Conservation (phyloP, 2,797 vertebrate species). For the Sparidentex hasta region DNA sequence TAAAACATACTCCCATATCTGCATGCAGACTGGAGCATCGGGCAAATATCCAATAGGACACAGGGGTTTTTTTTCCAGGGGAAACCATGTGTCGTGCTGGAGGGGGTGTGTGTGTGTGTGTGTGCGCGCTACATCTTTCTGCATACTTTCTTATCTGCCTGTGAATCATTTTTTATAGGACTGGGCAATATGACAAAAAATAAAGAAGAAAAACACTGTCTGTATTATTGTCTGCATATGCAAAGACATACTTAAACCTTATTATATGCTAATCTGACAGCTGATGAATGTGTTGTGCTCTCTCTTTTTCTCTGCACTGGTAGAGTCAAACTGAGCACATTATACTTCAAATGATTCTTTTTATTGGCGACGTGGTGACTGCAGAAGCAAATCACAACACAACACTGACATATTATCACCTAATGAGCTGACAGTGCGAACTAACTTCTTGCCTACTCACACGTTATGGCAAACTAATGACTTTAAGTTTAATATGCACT, state of each 20-base stretch:
- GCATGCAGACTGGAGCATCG: slow-evolving; percentile 49
- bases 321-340: not conserved
- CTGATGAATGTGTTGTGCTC: not conserved
- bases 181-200: not conserved
- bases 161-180: not conserved
- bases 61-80: slow-evolving; percentile 59
- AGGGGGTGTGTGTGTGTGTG: not conserved
- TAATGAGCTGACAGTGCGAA: too few relatives aligned
- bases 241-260: not conserved
- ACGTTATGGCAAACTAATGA: not conserved
- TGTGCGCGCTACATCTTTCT: not conserved
- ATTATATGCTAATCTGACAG: too few relatives aligned
- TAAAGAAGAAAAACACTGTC: not conserved
- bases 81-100: slow-evolving; percentile 7
- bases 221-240: not conserved
- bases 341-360: not conserved
- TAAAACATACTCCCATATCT: slow-evolving; percentile 54
- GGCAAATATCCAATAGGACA: slow-evolving; percentile 51
- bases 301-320: not conserved
- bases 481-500: not conserved
- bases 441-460: too few relatives aligned
- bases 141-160: not conserved
- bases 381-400: not conserved
- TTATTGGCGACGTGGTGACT: not conserved
- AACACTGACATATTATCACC: not conserved